A percentile compares a stretch with the other conserved stretches of the same genome.
Conservation (phyloP, 1,140 invertebrate genomes). For the Drosophila funebris region DNA sequence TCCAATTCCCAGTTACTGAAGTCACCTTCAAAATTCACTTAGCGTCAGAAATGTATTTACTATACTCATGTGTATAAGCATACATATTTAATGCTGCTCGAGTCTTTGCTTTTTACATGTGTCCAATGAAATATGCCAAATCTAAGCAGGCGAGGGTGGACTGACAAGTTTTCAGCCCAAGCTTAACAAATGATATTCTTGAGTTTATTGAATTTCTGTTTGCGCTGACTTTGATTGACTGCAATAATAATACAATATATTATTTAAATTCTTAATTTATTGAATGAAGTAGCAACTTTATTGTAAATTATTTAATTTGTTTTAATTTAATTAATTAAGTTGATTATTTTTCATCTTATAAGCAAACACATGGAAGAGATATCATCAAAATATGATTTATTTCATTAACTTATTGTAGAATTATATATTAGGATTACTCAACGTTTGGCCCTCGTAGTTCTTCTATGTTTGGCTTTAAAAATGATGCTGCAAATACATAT, state of each 20-base stretch:
- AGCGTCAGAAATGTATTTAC: slow-evolving; percentile 38
- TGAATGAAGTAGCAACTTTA: too few species aligned
- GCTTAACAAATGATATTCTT: too few species aligned
- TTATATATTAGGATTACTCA: not conserved
- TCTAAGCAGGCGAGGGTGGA: not conserved
- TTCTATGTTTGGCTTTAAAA: slow-evolving; percentile 6
- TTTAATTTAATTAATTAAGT: too few species aligned
- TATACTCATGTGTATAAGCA: slow-evolving; percentile 1
- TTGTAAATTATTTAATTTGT: too few species aligned
- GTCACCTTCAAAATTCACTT: slow-evolving; percentile 59
- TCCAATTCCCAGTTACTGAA: slow-evolving; percentile 38
- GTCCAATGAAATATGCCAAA: not conserved
- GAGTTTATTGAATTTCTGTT: too few species aligned
- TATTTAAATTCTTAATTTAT: too few species aligned
- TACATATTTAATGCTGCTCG: slow-evolving; percentile 22
- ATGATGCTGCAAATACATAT: slow-evolving; percentile 21
- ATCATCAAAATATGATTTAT: too few species aligned
- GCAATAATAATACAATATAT: too few species aligned
- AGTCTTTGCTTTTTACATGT: not conserved
- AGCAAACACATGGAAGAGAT: too few species aligned
- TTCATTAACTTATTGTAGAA: not conserved
- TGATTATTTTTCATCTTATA: too few species aligned
- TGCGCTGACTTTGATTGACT: too few species aligned
- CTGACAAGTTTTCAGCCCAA: not conserved
- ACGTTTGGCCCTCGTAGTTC: not conserved